Evolutionary conservation across 1,140 invertebrate species (phyloP).

Genomic region (Drosophila nasuta): DNA sequence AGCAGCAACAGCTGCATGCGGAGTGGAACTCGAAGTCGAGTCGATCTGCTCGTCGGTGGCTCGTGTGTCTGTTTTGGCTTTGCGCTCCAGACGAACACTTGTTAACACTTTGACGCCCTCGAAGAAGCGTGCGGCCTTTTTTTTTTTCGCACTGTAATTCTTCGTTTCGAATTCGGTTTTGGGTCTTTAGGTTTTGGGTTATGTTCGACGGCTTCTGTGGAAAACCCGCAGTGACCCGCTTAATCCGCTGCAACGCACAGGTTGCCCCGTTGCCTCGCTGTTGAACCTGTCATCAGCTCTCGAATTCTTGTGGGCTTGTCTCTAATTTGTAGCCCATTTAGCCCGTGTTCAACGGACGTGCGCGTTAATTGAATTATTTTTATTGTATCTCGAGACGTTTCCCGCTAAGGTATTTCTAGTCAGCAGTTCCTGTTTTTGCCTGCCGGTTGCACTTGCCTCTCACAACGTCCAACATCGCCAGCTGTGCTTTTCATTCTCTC

Average conservation of each 20-base stretch:
- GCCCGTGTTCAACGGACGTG: constrained; percentile 52
- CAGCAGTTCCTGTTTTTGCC: not conserved
- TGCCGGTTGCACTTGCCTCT: constrained; percentile 54
- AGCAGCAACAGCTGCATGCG: constrained; percentile 37
- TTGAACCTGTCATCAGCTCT: constrained; percentile 65
- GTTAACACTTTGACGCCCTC: constrained; percentile 82
- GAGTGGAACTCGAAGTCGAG: too few relatives aligned
- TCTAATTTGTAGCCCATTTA: constrained; percentile 77
- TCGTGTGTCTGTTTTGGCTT: constrained; percentile 41
- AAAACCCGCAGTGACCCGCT: constrained; percentile 56
- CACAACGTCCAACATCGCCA: constrained; percentile 14
- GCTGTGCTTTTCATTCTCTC: constrained; percentile 42
- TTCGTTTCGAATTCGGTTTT: constrained; percentile 16
- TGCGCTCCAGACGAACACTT: constrained; percentile 64
- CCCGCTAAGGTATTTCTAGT: constrained; percentile 32
- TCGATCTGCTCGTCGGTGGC: constrained; percentile 1
- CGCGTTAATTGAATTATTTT: constrained; percentile 81
- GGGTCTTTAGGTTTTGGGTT: constrained; percentile 1
- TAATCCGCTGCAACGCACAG: constrained; percentile 58
- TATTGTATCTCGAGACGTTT: constrained; percentile 61
- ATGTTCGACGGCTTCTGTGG: constrained; percentile 32
- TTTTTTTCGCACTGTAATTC: constrained; percentile 75
- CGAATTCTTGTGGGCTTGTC: constrained; percentile 72
- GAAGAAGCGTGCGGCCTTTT: constrained; percentile 47
- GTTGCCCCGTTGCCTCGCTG: constrained; percentile 21